These are phyloP conservation scores for Diachrysia chrysitis DNA, from an alignment of 2,888 invertebrate species.

Conservation along the genomic window DNA sequence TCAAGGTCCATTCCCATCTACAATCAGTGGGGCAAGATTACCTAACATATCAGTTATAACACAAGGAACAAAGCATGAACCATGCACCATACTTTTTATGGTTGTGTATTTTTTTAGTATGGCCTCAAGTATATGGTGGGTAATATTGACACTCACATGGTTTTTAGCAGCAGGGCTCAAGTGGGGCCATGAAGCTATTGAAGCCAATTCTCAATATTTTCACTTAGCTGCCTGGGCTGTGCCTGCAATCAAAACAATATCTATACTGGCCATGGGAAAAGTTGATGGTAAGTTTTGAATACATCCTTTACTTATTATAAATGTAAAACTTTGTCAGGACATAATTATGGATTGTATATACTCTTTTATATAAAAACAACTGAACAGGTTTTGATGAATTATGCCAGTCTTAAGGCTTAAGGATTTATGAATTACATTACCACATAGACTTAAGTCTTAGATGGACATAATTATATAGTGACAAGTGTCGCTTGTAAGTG, in stretches of 20 bases:
- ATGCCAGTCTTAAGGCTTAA: too few relatives aligned
- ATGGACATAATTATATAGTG: too few relatives aligned
- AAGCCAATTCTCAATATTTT: conserved; percentile 98
- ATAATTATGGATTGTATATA: too few relatives aligned
- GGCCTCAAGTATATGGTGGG: conserved; percentile 99
- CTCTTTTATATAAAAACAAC: too few relatives aligned
- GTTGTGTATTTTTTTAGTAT: conserved; percentile 98
- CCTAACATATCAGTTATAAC: conserved; percentile 95
- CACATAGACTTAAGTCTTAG: too few relatives aligned
- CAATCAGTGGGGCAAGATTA: conserved; percentile 91
- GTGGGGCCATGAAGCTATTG: conserved; percentile 99
- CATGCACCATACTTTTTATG: conserved; percentile 98
- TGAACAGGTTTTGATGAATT: too few relatives aligned
- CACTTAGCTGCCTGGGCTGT: conserved; percentile 99
- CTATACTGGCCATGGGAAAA: conserved; percentile 97
- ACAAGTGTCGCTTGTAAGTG: too few relatives aligned
- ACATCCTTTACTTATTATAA: not conserved
- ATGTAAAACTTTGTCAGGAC: too few relatives aligned
- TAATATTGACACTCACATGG: conserved; percentile 98
- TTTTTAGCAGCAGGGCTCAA: conserved; percentile 98
- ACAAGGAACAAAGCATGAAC: conserved; percentile 95
- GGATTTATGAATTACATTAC: too few relatives aligned
- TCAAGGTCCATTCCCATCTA: conserved; percentile 93
- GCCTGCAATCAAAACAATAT: conserved; percentile 98
- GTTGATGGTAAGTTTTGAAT: conserved; percentile 95